phyloP scores from a whole-genome alignment of 2,888 invertebrate species.

The Dyspetes luteomarginatus region DNA sequence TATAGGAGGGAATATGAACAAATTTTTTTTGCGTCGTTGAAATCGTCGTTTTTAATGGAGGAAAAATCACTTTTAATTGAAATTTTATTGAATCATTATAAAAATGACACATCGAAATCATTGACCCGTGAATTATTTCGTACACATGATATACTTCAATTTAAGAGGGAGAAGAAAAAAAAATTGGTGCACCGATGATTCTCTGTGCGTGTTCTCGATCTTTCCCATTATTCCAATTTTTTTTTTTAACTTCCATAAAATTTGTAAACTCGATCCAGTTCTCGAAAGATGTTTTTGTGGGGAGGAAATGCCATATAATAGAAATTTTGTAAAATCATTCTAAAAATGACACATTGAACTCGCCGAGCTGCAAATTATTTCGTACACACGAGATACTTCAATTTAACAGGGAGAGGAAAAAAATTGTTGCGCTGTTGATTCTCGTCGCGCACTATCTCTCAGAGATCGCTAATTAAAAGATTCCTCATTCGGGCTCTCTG shows the following conservation, averaged over 20 bases:
- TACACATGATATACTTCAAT: background rate
- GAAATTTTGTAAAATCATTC: too few relatives aligned
- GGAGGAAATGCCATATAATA: too few relatives aligned
- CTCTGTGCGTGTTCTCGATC: slow-evolving; percentile 67
- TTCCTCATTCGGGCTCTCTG: slow-evolving; percentile 69
- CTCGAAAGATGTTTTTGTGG: too few relatives aligned
- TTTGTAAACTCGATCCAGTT: too few relatives aligned
- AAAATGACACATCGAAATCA: background rate
- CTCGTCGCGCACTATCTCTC: slow-evolving; percentile 67
- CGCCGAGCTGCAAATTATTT: background rate
- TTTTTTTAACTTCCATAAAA: too few relatives aligned
- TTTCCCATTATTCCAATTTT: too few relatives aligned
- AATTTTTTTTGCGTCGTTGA: too few relatives aligned
- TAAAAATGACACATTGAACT: background rate
- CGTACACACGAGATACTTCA: background rate
- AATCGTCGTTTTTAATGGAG: too few relatives aligned
- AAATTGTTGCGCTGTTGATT: slow-evolving; percentile 14
- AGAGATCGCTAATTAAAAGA: slow-evolving; percentile 76
- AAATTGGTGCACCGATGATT: slow-evolving; percentile 12
- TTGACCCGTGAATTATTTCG: background rate
- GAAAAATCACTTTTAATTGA: background rate
- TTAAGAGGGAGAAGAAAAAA: background rate
- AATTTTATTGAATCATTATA: background rate
- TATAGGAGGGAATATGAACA: too few relatives aligned
- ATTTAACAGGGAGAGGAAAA: background rate